These are phyloP conservation scores for Alexandromys fortis DNA, from an alignment of 2,113 vertebrate species.

Conservation along the genomic window DNA sequence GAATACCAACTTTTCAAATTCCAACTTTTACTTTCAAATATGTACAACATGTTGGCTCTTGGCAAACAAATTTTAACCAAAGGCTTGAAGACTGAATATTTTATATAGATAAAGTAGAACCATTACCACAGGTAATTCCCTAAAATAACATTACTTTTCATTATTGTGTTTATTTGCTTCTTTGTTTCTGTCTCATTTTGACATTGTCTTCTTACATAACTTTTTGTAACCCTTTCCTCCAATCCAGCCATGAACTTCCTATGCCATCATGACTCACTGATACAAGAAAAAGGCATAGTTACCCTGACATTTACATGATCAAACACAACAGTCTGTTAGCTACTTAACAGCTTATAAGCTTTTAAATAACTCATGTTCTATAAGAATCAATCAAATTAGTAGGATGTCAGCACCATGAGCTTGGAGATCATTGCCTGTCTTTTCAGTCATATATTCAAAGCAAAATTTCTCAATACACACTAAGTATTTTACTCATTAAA, in stretches of 20 bases:
- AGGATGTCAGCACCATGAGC: neutral
- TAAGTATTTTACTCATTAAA: constrained; percentile 20
- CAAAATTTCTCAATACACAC: neutral
- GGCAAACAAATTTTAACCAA: neutral
- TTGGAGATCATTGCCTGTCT: neutral
- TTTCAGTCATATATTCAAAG: constrained; percentile 51
- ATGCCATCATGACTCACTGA: neutral
- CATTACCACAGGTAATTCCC: neutral
- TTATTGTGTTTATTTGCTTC: neutral
- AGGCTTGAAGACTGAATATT: constrained; percentile 25
- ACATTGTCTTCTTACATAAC: neutral
- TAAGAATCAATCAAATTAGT: neutral
- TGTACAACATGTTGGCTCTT: constrained; percentile 38
- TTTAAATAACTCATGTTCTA: constrained; percentile 27
- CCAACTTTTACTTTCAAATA: constrained; percentile 49
- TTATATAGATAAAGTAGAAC: neutral
- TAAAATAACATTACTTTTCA: neutral
- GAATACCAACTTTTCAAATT: constrained; percentile 55
- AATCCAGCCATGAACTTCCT: constrained; percentile 5
- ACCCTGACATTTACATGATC: neutral
- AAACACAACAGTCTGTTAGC: neutral
- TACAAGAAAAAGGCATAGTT: neutral
- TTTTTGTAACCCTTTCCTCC: neutral
- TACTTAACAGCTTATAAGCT: neutral
- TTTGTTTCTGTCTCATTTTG: neutral